Conservation (phyloP, 2,113 vertebrate genomes). For the Pedetes capensis region DNA sequence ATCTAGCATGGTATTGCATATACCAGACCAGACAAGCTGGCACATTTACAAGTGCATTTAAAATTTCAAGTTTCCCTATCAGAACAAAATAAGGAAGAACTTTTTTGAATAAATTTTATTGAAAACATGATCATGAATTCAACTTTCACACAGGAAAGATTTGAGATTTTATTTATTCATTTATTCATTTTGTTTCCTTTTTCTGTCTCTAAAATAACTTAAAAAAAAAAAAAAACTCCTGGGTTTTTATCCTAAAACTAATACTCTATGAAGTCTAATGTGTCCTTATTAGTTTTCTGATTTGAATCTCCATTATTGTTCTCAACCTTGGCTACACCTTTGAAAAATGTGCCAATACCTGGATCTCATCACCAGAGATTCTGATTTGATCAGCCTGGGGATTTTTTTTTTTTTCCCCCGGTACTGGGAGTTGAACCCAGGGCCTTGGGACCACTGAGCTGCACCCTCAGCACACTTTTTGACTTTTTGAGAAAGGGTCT, state of each 20-base stretch:
- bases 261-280: background rate
- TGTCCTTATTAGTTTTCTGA: too few relatives aligned
- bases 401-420: too few relatives aligned
- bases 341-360: background rate
- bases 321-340: background rate
- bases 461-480: too few relatives aligned
- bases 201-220: background rate
- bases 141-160: background rate
- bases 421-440: too few relatives aligned
- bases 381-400: background rate
- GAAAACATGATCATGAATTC: background rate
- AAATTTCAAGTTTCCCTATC: background rate
- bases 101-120: background rate
- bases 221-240: background rate
- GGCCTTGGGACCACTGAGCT: too few relatives aligned
- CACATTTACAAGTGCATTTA: background rate
- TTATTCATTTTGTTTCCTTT: background rate
- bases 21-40: background rate
- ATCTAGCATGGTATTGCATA: background rate
- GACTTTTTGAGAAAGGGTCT: too few relatives aligned
- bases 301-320: background rate
- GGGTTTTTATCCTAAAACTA: background rate
- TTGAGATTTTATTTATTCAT: background rate
- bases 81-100: slow-evolving; percentile 18
- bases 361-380: background rate